Conservation (phyloP, 2,797 vertebrate genomes). For the Pipistrellus pygmaeus region DNA sequence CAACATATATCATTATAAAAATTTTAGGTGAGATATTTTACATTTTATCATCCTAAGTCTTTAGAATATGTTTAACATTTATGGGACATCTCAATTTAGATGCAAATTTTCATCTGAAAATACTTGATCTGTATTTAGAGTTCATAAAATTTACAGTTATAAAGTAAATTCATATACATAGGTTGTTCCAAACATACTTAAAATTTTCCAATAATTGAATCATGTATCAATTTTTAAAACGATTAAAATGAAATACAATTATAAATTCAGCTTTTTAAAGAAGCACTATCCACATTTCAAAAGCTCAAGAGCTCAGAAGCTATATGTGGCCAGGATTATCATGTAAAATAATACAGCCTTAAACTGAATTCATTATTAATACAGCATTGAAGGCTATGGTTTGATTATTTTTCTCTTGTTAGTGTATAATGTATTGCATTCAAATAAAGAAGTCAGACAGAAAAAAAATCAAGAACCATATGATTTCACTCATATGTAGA, state of each 20-base stretch:
- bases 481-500: background rate
- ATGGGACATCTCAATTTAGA: background rate
- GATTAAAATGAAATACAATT: conserved; percentile 32
- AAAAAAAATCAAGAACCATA: background rate
- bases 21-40: conserved; percentile 1
- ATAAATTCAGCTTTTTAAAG: conserved; percentile 1
- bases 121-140: conserved; percentile 35
- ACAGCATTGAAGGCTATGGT: background rate
- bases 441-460: background rate
- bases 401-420: background rate
- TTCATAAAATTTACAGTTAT: conserved; percentile 31
- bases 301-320: background rate
- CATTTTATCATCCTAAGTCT: background rate
- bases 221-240: background rate
- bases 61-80: background rate
- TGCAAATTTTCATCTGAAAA: conserved; percentile 49
- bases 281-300: background rate
- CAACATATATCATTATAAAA: background rate
- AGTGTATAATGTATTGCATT: background rate
- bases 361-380: background rate
- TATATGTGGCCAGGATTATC: background rate
- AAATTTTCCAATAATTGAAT: conserved; percentile 28
- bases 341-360: background rate
- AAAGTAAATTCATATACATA: background rate
- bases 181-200: conserved; percentile 11